These are phyloP conservation scores for Archilochus colubris DNA, from an alignment of 2,113 vertebrate species.

Conservation along the genomic window DNA sequence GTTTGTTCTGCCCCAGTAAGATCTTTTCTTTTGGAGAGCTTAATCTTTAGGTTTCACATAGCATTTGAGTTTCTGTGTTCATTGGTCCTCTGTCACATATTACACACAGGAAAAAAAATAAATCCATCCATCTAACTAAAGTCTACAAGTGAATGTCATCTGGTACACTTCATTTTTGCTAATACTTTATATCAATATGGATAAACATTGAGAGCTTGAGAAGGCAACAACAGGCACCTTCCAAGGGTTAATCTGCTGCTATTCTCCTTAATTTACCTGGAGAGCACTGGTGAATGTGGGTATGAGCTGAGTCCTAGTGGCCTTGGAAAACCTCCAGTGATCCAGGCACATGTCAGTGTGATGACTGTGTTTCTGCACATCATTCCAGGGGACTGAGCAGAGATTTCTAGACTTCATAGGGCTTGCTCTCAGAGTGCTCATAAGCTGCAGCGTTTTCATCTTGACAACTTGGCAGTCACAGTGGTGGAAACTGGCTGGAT, in stretches of 20 bases:
- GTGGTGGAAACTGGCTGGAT: background rate
- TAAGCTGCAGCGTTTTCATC: background rate
- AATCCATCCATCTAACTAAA: background rate
- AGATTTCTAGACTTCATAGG: background rate
- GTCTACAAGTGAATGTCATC: background rate
- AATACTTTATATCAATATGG: background rate
- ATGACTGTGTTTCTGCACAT: background rate
- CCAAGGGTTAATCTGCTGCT: background rate
- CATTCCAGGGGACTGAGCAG: background rate
- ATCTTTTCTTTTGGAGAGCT: background rate
- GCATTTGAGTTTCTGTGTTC: background rate
- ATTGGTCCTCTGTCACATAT: background rate
- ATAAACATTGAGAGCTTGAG: background rate
- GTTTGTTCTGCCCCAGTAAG: background rate
- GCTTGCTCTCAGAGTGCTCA: background rate
- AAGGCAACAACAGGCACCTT: background rate
- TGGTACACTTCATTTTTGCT: background rate
- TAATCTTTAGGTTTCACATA: background rate
- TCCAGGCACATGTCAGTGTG: background rate
- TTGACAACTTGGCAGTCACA: background rate
- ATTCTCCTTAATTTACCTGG: background rate
- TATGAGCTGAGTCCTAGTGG: background rate
- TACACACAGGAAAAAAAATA: background rate
- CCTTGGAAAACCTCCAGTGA: background rate
- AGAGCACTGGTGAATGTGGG: background rate